These are phyloP conservation scores for Urocynchramus pylzowi DNA, from an alignment of 2,113 vertebrate species.

Conservation along the genomic window DNA sequence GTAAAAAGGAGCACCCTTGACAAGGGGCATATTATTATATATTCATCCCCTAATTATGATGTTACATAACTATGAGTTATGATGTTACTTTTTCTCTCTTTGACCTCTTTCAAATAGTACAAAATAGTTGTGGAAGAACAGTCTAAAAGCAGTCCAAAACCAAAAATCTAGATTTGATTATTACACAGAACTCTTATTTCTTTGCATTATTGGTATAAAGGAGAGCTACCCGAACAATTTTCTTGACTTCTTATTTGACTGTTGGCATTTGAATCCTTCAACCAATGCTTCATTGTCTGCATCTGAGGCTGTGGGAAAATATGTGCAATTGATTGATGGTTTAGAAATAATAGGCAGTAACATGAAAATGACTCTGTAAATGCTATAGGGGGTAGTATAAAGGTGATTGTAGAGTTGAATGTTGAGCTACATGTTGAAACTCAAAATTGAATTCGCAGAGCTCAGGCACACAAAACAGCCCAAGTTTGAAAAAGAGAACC, in stretches of 20 bases:
- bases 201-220: not conserved
- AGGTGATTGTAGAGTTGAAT: not conserved
- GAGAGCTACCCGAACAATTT: not conserved
- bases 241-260: not conserved
- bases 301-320: not conserved
- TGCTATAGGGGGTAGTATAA: not conserved
- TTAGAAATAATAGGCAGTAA: not conserved
- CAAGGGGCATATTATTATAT: not conserved
- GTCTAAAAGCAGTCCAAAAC: not conserved
- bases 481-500: not conserved
- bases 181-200: not conserved
- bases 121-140: not conserved
- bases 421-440: not conserved
- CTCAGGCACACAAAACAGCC: conserved; percentile 10
- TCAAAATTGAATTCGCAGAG: not conserved
- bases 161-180: not conserved
- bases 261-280: not conserved
- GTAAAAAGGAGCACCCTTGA: not conserved
- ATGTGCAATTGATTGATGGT: not conserved
- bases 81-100: not conserved
- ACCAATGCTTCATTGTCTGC: not conserved
- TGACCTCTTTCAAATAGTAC: not conserved
- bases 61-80: too few relatives aligned
- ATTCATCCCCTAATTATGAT: not conserved
- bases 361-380: not conserved